phyloP scores from a whole-genome alignment of 2,888 invertebrate species.

The Sminthurides aquaticus region DNA sequence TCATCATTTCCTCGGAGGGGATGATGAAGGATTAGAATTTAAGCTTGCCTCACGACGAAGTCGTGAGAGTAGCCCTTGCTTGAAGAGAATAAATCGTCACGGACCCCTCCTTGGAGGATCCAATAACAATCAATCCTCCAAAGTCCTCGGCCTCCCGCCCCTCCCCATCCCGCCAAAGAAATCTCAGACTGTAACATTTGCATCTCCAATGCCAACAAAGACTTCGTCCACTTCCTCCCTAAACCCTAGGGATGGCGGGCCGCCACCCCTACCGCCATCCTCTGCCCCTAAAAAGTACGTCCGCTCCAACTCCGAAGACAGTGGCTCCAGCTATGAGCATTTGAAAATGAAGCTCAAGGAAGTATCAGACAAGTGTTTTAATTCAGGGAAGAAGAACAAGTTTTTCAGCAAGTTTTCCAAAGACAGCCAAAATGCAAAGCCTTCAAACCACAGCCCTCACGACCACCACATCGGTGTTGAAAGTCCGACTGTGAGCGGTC shows the following conservation, averaged over 20 bases:
- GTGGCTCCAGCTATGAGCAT: slow-evolving; percentile 36
- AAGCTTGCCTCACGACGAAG: slow-evolving; percentile 4
- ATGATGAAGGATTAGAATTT: background rate
- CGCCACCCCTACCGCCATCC: too few species aligned
- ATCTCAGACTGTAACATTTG: background rate
- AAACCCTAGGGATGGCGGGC: background rate
- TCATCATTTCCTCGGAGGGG: background rate
- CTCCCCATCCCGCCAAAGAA: slow-evolving; percentile 20
- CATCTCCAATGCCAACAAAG: background rate
- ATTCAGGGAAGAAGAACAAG: too few species aligned
- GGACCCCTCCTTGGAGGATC: slow-evolving; percentile 1
- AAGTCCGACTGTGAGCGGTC: background rate
- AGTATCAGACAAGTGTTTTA: slow-evolving; percentile 40
- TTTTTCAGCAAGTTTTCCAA: slow-evolving; percentile 1
- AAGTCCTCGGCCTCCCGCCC: slow-evolving; percentile 38
- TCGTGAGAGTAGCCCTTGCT: slow-evolving; percentile 37
- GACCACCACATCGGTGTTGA: slow-evolving; percentile 7
- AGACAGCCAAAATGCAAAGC: too few species aligned
- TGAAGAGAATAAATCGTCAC: slow-evolving; percentile 37
- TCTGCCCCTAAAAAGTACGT: slow-evolving; percentile 3
- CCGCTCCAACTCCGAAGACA: slow-evolving; percentile 18
- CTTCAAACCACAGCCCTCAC: too few species aligned
- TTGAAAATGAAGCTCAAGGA: slow-evolving; percentile 40
- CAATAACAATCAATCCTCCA: slow-evolving; percentile 7
- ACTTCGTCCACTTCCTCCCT: slow-evolving; percentile 15